Conservation (phyloP, 2,888 invertebrate genomes). For the Crocallis elinguaria region DNA sequence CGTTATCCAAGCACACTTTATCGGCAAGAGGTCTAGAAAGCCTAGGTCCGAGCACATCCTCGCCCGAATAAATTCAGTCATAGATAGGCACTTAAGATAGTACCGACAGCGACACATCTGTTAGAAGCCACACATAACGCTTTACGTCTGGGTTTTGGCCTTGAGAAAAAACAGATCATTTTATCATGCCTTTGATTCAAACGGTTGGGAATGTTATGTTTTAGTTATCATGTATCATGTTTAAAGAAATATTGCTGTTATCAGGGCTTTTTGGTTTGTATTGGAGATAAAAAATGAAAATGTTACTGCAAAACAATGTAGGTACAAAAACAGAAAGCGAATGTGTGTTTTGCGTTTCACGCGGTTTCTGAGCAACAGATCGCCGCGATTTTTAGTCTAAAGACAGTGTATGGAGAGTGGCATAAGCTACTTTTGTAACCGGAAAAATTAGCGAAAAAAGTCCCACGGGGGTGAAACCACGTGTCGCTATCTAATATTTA, state of each 20-base stretch:
- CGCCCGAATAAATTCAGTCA: constrained; percentile 9
- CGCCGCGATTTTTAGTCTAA: too few species aligned
- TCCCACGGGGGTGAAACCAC: too few species aligned
- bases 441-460: too few species aligned
- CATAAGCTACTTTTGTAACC: too few species aligned
- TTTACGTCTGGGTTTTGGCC: background rate
- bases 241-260: background rate
- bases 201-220: background rate
- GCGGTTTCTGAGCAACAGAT: too few species aligned
- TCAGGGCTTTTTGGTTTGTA: too few species aligned
- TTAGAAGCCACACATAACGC: background rate
- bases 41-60: background rate
- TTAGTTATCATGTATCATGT: background rate
- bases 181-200: background rate
- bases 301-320: too few species aligned
- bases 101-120: background rate
- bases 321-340: too few species aligned
- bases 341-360: too few species aligned
- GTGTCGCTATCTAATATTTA: too few species aligned
- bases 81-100: constrained; percentile 1
- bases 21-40: background rate
- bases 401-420: too few species aligned
- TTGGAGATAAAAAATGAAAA: too few species aligned
- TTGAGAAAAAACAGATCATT: background rate
- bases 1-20: background rate